phyloP scores from a whole-genome alignment of 92 coral and sea anemone genomes.

The Paragorgia papillata region DNA sequence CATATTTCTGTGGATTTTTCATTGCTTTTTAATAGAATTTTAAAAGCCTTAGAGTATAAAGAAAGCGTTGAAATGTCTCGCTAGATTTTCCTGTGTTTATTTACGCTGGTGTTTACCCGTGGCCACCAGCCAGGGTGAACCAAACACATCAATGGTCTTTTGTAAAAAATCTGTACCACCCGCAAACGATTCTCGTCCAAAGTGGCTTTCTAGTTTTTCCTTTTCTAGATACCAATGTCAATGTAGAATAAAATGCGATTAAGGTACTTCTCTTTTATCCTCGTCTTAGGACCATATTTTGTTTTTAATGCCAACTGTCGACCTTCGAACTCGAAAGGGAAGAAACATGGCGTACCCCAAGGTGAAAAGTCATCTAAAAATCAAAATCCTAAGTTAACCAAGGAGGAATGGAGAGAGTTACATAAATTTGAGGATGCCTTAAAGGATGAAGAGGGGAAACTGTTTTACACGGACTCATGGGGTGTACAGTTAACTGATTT shows the following conservation, averaged over 20 bases:
- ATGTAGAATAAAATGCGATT: slow-evolving; percentile 26
- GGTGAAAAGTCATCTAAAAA: slow-evolving; percentile 3
- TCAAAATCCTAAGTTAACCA: slow-evolving; percentile 65
- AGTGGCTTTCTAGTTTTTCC: slow-evolving; percentile 33
- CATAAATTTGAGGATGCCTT: slow-evolving; percentile 98
- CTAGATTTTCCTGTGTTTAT: not conserved
- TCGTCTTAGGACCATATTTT: slow-evolving; percentile 20
- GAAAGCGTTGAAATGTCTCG: not conserved
- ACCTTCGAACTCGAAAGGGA: slow-evolving; percentile 4
- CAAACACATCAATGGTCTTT: not conserved
- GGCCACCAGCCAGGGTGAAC: not conserved
- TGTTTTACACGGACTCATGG: slow-evolving; percentile 92
- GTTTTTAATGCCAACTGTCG: not conserved
- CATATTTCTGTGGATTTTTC: no score
- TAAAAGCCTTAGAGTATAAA: no score
- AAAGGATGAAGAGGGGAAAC: slow-evolving; percentile 84
- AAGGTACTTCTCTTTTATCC: not conserved
- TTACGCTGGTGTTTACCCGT: not conserved
- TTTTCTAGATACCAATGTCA: not conserved
- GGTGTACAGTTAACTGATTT: slow-evolving; percentile 82
- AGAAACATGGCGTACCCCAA: not conserved
- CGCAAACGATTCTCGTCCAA: not conserved
- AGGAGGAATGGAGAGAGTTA: slow-evolving; percentile 85
- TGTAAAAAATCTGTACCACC: not conserved
- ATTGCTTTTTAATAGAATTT: no score